Conservation (phyloP, 2,888 invertebrate genomes). For the Lordiphosa andalusiaca region DNA sequence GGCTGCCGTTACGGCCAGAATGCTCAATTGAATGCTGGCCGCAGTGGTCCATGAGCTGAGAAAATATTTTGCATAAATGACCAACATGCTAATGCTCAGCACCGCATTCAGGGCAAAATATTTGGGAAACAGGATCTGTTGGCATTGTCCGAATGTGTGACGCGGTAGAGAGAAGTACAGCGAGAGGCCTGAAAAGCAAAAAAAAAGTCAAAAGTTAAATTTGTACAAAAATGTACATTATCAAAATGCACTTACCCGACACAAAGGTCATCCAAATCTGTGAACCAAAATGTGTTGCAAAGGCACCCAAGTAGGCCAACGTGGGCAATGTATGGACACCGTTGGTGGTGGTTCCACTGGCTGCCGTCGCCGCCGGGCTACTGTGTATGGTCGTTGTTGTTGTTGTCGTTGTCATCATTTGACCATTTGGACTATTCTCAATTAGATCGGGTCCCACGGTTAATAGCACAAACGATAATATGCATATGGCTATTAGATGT, state of each 20-base stretch:
- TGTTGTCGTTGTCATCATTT: constrained; percentile 24
- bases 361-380: constrained; percentile 11
- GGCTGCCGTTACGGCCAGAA: constrained; percentile 79
- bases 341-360: constrained; percentile 7
- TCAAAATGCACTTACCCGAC: constrained; percentile 87
- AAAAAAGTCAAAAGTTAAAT: too few relatives aligned
- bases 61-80: constrained; percentile 83
- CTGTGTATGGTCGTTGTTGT: constrained; percentile 15
- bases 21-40: constrained; percentile 82
- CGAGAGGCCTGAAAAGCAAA: constrained; percentile 85
- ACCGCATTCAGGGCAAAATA: constrained; percentile 90
- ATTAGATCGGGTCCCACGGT: constrained; percentile 81
- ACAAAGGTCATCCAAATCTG: constrained; percentile 97
- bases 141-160: constrained; percentile 92
- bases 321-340: constrained; percentile 72
- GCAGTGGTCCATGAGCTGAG: constrained; percentile 82
- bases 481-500: constrained; percentile 85
- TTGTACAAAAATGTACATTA: too few relatives aligned
- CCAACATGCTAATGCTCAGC: constrained; percentile 87
- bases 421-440: constrained; percentile 38
- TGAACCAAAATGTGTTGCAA: constrained; percentile 91
- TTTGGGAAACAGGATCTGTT: constrained; percentile 91
- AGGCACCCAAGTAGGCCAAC: constrained; percentile 88
- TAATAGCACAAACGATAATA: constrained; percentile 83
- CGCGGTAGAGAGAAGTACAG: constrained; percentile 92